Percentiles rank a stretch among this genome's conserved stretches.
Conservation (phyloP, 2,888 invertebrate genomes). For the Epinotia brunnichana region DNA sequence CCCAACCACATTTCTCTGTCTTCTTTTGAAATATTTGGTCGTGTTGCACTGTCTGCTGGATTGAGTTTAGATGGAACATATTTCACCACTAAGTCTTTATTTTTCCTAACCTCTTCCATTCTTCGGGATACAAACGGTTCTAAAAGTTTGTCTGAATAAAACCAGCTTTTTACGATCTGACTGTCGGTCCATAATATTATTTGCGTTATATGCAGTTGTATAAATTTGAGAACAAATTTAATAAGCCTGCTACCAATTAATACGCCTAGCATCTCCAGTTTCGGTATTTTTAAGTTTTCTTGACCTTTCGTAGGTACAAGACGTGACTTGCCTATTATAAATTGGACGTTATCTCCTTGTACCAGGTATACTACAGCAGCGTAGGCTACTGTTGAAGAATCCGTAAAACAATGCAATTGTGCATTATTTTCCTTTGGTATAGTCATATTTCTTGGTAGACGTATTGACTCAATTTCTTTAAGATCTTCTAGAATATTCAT, state of each 20-base stretch:
- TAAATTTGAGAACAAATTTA: neutral
- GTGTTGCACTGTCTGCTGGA: constrained; percentile 30
- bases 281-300: neutral
- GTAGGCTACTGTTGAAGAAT: neutral
- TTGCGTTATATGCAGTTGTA: neutral
- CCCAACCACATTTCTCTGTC: constrained; percentile 22
- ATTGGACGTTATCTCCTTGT: neutral
- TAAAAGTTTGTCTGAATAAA: constrained; percentile 5
- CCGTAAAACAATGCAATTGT: constrained; percentile 1
- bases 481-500: neutral
- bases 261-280: neutral
- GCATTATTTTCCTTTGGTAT: neutral
- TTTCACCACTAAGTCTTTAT: constrained; percentile 7
- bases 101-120: constrained; percentile 2
- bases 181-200: constrained; percentile 16
- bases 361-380: neutral
- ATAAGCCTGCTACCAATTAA: constrained; percentile 8
- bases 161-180: constrained; percentile 9
- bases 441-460: constrained; percentile 6
- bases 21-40: neutral
- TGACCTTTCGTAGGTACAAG: neutral
- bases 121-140: constrained; percentile 13
- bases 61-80: constrained; percentile 20
- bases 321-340: neutral
- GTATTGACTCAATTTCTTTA: neutral